Base-by-base conservation (phyloP, 1,140 invertebrate species). In the Gerris buenoi region DNA sequence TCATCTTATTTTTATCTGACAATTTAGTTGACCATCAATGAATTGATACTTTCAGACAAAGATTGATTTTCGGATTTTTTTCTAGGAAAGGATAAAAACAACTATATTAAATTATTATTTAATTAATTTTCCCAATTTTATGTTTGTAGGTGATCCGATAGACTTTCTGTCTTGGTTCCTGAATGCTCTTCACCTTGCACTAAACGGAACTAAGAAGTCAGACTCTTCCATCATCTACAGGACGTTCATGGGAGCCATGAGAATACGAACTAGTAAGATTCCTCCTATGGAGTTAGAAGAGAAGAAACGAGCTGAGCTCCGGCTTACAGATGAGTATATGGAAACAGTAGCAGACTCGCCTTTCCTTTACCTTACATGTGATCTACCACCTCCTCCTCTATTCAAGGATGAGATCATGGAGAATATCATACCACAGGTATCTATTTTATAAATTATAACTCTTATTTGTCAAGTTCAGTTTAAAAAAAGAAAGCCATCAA, bases 151-250 rank as follows among this genome's bases (percentile, higher is more conserved):
- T 74, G 96, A 99, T 82, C 93, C 96, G 2, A 89, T 98, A 64
- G 93, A 98, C 72, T 98, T 99, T 78, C 76, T 98, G 60, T 95
- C 92, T 0, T 98, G 94, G 93, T 94, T 98, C 76, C 79, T 98
- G 13, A 97, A 97, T 79, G 91, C 92, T 22, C 79, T 97, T 13
- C 95, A 99, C 76, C 81, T 89, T 63, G 92, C 93, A 2, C 77
- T 97, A 14, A 95, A 94, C 78, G 91, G 91, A 26, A 73, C 89
- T 80, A 69, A 93, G 88, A 93, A 93, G 72, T 81, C 82, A 1
- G 83, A 88, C 71, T 93, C 90, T 46, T 93, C 89, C 15, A 95
- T 98, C 62, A 89, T 99, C 67, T 95, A 95, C 74, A 92, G 93
- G 79, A 92, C 93, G 14, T 98, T 99, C 77, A 80, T 96, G 70